These are phyloP conservation scores for Drosophila paramelanica DNA, from an alignment of 2,888 invertebrate species.

Conservation along the genomic window DNA sequence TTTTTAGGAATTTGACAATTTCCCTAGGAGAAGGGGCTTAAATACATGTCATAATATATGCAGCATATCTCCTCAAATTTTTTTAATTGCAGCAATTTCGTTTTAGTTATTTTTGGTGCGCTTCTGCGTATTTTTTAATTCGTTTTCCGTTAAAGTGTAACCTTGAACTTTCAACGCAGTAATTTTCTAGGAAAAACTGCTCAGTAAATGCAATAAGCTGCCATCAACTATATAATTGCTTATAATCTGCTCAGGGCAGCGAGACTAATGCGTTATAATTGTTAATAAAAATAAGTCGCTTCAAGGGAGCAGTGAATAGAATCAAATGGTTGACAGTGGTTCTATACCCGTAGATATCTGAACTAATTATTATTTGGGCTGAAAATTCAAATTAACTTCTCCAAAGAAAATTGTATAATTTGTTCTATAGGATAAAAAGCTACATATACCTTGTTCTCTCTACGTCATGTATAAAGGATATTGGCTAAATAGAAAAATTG, in stretches of 20 bases:
- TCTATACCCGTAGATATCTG: neutral
- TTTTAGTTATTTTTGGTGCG: no score
- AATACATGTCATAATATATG: conserved; percentile 5
- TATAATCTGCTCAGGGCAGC: neutral
- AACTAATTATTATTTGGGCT: neutral
- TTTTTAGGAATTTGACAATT: neutral
- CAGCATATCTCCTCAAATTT: neutral
- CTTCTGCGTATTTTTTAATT: no score
- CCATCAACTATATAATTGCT: neutral
- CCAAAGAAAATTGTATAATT: no score
- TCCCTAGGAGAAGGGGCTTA: no score
- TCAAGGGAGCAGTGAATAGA: neutral
- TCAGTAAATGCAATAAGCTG: neutral
- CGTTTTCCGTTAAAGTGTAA: no score
- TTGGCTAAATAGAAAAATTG: no score
- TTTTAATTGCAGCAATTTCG: neutral
- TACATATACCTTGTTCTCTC: no score
- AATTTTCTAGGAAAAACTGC: no score
- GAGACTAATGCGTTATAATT: neutral
- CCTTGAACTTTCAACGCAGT: no score
- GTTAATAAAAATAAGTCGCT: neutral
- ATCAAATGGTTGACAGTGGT: neutral
- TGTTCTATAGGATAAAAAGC: no score
- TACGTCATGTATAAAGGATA: no score
- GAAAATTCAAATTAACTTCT: no score